Evolutionary conservation across 2,113 vertebrate species (phyloP).

Genomic region (Oxyura jamaicensis): DNA sequence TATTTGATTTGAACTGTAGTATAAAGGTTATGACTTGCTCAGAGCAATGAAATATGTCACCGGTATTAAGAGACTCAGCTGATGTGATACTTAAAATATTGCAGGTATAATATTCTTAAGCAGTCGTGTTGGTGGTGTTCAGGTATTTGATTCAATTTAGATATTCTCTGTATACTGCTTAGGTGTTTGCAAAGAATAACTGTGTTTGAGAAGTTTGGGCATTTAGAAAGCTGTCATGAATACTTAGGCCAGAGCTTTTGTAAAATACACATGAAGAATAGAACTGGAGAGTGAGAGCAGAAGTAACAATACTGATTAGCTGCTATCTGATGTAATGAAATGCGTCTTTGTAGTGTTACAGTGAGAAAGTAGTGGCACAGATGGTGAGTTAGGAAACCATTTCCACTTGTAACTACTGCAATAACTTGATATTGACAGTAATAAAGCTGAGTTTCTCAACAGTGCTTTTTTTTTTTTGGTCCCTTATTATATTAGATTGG

Average conservation of each 20-base stretch:
- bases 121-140: background rate
- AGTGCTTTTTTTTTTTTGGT: background rate
- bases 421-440: slow-evolving; percentile 34
- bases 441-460: background rate
- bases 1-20: background rate
- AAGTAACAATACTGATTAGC: background rate
- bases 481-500: background rate
- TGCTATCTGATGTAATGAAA: background rate
- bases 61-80: background rate
- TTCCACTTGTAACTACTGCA: slow-evolving; percentile 54
- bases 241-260: background rate
- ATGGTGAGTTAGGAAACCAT: slow-evolving; percentile 53
- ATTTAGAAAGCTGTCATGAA: background rate
- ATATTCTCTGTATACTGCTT: background rate
- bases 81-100: background rate
- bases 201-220: background rate
- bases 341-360: background rate
- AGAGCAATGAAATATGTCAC: background rate
- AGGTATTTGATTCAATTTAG: background rate
- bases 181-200: background rate
- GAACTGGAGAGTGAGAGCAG: background rate
- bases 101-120: background rate
- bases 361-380: slow-evolving; percentile 18
- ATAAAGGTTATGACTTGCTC: background rate
- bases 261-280: background rate